Evolutionary conservation across 2,888 invertebrate genomes (phyloP), one percentile per base, ranked within the genome.

Genomic region (Ptychoptera contaminata): DNA sequence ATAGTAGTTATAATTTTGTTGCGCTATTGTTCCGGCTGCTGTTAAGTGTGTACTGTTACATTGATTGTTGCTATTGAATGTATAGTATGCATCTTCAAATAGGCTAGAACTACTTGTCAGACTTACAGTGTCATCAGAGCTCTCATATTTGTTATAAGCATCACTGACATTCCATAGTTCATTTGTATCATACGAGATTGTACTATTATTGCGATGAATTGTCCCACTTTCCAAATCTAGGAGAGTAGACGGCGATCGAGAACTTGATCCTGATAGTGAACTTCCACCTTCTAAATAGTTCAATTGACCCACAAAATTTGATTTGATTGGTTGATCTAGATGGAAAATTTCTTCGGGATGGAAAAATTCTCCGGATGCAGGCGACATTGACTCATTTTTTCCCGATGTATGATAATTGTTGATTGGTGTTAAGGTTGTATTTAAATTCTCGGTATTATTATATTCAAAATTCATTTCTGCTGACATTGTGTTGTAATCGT

Each of bases 311-410:
- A n/a, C n/a, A 32, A 16, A 4, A 15, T 11, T 32, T 31, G 30
- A 15, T 11, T 14, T 9, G 16, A 82, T 69, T 0, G 82, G 82
- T 56, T 82, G 81, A 55, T 82, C 82, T 47, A 82, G 62, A 58
- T 82, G 81, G 62, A 82, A 82, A 49, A 82, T 82, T 60, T 82
- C 82, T 56, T 82, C 82, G 0, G 82, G 81, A 56, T 81, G 81
- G 58, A 82, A 82, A 11, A 81, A 68, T 54, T 82, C 81, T 37
- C 74, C 72, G 0, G 74, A 42, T 23, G 34, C 37, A 32, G 44
- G 44, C 36, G 43, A 41, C 29, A 31, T 31, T 15, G n/a, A 16
- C 37, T 37, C 8, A 45, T 16, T 12, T 31, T 31, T 14, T 16
- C 8, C 2, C 35, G 16, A 23, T 23, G 7, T 7, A 23, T 23